Evolutionary conservation across 2,113 vertebrate species (phyloP).

Genomic region (Pitta sordida): DNA sequence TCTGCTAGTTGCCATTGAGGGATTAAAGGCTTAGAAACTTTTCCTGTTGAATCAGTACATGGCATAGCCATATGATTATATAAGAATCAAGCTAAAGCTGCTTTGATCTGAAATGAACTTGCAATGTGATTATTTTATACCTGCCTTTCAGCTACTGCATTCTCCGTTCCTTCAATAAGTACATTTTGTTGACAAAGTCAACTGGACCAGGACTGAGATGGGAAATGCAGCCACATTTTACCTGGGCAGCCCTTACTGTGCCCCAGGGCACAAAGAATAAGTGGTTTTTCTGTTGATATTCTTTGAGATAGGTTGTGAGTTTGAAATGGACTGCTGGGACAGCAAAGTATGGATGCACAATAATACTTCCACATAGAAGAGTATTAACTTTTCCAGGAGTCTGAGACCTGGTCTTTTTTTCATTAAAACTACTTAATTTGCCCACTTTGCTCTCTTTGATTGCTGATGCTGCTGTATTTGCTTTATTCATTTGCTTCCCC

Average conservation of each 20-base stretch:
- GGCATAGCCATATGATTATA: neutral
- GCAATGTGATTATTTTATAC: neutral
- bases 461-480: neutral
- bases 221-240: neutral
- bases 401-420: neutral
- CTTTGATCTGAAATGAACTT: neutral
- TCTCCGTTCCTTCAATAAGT: neutral
- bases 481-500: neutral
- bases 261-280: neutral
- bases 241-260: rapidly evolving
- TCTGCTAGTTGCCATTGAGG: neutral
- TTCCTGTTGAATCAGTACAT: neutral
- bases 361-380: neutral
- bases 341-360: neutral
- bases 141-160: neutral
- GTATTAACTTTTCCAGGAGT: neutral
- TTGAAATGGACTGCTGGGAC: neutral
- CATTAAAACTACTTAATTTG: neutral
- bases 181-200: neutral
- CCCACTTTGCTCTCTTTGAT: neutral
- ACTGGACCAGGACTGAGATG: rapidly evolving
- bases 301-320: neutral
- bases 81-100: neutral
- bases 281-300: neutral
- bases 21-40: neutral